Evolutionary conservation across 2,113 vertebrate species (phyloP).

Genomic region (Anthoscopus minutus): DNA sequence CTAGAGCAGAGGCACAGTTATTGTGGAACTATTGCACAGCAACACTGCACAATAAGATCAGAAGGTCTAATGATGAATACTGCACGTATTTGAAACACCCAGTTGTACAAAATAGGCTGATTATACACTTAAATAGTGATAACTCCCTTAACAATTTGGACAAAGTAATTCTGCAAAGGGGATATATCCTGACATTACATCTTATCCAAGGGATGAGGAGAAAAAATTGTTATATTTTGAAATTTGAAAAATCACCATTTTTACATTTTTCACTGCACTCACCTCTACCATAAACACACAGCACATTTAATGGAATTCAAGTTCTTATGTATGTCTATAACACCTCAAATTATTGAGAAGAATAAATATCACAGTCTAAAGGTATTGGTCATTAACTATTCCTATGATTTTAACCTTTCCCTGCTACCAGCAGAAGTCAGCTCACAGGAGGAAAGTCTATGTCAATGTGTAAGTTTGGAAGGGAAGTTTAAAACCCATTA

Average conservation of each 20-base stretch:
- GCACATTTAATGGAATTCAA: background rate
- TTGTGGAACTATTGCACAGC: background rate
- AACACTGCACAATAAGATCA: background rate
- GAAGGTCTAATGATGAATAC: background rate
- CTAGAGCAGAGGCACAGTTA: background rate
- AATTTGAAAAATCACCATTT: background rate
- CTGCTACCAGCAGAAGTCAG: background rate
- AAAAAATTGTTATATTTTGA: background rate
- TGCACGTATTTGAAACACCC: accelerated
- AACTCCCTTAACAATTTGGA: background rate
- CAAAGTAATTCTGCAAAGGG: background rate
- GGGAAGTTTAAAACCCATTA: background rate
- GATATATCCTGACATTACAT: background rate
- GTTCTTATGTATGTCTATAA: background rate
- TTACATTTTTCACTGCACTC: background rate
- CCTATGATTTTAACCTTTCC: background rate
- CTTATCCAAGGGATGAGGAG: background rate
- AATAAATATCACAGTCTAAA: background rate
- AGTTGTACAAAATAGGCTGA: background rate
- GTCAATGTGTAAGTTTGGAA: background rate
- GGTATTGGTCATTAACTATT: background rate
- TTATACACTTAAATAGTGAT: background rate
- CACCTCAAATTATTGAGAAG: background rate
- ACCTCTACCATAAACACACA: background rate
- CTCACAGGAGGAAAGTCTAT: background rate